Evolutionary conservation across 2,888 invertebrate species (phyloP).

Genomic region (Parnassius mnemosyne): DNA sequence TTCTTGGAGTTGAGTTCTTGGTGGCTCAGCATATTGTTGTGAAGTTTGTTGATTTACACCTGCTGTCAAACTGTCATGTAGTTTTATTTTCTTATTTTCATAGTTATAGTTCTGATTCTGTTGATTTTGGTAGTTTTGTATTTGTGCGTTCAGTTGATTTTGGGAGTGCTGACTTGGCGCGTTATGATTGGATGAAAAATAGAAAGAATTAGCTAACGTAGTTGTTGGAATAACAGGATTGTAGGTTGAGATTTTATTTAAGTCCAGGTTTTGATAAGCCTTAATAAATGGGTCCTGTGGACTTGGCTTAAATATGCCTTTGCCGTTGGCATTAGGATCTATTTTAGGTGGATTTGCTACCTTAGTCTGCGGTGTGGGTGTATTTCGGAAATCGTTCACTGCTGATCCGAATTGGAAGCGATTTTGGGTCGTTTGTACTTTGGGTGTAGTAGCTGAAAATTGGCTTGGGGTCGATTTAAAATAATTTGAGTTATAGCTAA

Average conservation of each 20-base stretch:
- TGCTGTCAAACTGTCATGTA: constrained; percentile 59
- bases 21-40: constrained; percentile 54
- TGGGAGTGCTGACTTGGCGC: constrained; percentile 42
- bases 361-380: constrained; percentile 73
- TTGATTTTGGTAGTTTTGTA: constrained; percentile 53
- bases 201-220: constrained; percentile 52
- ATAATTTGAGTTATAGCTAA: constrained; percentile 60
- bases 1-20: constrained; percentile 42
- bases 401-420: constrained; percentile 61
- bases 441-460: constrained; percentile 57
- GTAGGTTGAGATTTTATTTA: constrained; percentile 65
- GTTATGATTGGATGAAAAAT: constrained; percentile 40
- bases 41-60: constrained; percentile 59
- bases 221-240: constrained; percentile 57
- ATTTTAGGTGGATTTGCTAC: constrained; percentile 56
- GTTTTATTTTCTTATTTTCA: constrained; percentile 57
- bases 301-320: constrained; percentile 66
- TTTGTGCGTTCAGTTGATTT: constrained; percentile 58
- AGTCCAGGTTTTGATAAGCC: constrained; percentile 48
- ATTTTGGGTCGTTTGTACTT: constrained; percentile 56
- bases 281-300: constrained; percentile 71
- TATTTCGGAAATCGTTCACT: constrained; percentile 62
- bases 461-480: constrained; percentile 58
- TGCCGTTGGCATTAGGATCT: constrained; percentile 60
- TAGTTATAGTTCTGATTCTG: constrained; percentile 48